phyloP scores from a whole-genome alignment of 2,888 invertebrate genomes.

The Endotricha flammealis region DNA sequence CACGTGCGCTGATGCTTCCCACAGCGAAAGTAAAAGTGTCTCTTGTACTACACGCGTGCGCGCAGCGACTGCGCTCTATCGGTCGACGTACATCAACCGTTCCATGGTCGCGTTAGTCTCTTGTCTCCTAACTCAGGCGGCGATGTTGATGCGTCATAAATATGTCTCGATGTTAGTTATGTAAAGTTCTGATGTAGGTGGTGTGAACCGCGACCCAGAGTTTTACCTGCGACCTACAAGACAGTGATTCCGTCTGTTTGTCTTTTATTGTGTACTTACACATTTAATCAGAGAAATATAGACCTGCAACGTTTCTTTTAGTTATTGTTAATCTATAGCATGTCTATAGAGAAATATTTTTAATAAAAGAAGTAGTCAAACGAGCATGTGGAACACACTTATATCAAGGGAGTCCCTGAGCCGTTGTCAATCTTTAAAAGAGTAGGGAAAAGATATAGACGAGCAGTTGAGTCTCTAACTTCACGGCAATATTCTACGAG shows the following conservation, averaged over 20 bases:
- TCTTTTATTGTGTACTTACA: too few relatives aligned
- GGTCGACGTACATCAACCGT: not conserved
- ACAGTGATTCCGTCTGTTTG: not conserved
- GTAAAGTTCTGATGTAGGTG: not conserved
- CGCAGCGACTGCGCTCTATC: not conserved
- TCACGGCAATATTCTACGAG: too few relatives aligned
- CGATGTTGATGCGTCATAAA: not conserved
- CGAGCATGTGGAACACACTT: too few relatives aligned
- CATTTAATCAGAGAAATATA: not conserved
- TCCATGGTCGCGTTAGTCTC: not conserved
- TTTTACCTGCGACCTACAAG: not conserved
- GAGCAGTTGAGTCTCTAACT: too few relatives aligned
- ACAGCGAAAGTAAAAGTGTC: slow-evolving; percentile 12
- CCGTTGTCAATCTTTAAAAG: too few relatives aligned
- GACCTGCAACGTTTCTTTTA: too few relatives aligned
- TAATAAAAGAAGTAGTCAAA: too few relatives aligned
- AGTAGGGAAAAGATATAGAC: too few relatives aligned
- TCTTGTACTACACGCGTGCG: not conserved
- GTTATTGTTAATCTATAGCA: too few relatives aligned
- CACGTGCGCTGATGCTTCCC: slow-evolving; percentile 5
- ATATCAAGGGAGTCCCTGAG: too few relatives aligned
- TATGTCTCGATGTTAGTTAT: not conserved
- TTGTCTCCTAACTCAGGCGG: not conserved
- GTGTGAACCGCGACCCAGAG: not conserved
- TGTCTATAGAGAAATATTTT: too few relatives aligned